Base-by-base conservation (phyloP, 2,888 invertebrate genomes). In the Thereva nobilitata region DNA sequence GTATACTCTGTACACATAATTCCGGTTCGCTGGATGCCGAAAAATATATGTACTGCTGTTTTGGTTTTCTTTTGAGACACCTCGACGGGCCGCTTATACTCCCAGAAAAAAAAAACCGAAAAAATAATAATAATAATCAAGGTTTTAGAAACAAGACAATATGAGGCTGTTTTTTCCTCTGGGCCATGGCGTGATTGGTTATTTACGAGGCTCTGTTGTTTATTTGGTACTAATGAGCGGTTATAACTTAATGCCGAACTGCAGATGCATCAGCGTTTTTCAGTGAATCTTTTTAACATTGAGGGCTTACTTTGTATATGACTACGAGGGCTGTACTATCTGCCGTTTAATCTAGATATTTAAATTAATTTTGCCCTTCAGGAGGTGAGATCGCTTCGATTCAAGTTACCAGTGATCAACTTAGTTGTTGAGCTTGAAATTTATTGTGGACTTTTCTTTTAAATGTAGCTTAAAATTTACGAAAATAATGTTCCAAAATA, bases 141-240 rank as follows among this genome's bases (percentile, higher is more conserved):
- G 41, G 12, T 38, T 49, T 40, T 23, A 23, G 50, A 50, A 61
- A 61, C 61, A 40, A 61, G 50, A 49, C 61, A 50, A 50, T 10
- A 50, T 23, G 50, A 49, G 23, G 50, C 35, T 35, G 57, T n/a
- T 47, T 8, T n/a, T 47, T 8, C 57, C 61, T 61, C 23, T 37
- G 34, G 50, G 50, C 38, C 50, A 50, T 12, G 8, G 23, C 23
- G 40, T 61, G 49, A 55, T 42, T 9, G 55, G 38, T 47, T 59
- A 59, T 59, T 59, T 59, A 59, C 41, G 50, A 50, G 50, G 37
- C 40, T 61, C 23, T 23, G 23, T 61, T 50, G 50, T 50, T 61
- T 61, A 50, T 34, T 7, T 12, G 23, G 5, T 7, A 7, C 35
- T 23, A 50, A 50, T 50, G 50, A 50, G 23, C 50, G 5, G 50